phyloP scores from a whole-genome alignment of 37 sponge, comb jelly and placozoan genomes.

The Amphimedon queenslandica region DNA sequence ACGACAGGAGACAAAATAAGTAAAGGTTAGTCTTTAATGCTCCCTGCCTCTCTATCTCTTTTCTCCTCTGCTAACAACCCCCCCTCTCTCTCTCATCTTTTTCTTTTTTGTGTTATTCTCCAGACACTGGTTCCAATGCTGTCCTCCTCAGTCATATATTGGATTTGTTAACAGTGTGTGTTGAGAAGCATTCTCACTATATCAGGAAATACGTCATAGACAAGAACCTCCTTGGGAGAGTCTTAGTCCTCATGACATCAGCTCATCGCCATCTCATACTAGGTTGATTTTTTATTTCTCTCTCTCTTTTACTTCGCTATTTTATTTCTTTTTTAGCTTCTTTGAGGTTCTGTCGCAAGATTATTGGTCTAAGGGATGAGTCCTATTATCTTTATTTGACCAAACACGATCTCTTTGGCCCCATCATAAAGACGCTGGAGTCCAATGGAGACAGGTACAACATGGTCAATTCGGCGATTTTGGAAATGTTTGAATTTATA shows the following conservation, averaged over 20 bases:
- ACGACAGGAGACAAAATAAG: constrained; percentile 62
- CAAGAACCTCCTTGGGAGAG: constrained; percentile 86
- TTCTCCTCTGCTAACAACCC: constrained; percentile 16
- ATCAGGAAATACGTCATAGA: constrained; percentile 92
- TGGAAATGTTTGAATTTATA: constrained; percentile 93
- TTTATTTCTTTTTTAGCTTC: constrained; percentile 51
- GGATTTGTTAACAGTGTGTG: constrained; percentile 92
- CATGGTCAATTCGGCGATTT: constrained; percentile 91
- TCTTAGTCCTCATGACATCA: constrained; percentile 81
- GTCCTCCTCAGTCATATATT: constrained; percentile 83
- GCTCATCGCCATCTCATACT: constrained; percentile 77
- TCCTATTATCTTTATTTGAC: constrained; percentile 91
- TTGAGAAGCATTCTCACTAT: constrained; percentile 89
- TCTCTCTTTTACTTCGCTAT: not conserved
- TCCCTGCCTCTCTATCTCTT: not conserved
- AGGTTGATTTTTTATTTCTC: constrained; percentile 33
- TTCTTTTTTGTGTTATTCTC: too few relatives aligned
- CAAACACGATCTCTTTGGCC: constrained; percentile 75
- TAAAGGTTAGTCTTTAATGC: constrained; percentile 54
- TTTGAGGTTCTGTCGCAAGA: constrained; percentile 80
- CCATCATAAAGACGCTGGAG: constrained; percentile 71
- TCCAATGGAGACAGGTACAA: constrained; percentile 88
- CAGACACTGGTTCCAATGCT: constrained; percentile 75
- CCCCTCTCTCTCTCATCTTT: too few relatives aligned
- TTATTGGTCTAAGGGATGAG: constrained; percentile 95